Conservation (phyloP, 2,888 invertebrate genomes). For the Holacanthella duospinosa region DNA sequence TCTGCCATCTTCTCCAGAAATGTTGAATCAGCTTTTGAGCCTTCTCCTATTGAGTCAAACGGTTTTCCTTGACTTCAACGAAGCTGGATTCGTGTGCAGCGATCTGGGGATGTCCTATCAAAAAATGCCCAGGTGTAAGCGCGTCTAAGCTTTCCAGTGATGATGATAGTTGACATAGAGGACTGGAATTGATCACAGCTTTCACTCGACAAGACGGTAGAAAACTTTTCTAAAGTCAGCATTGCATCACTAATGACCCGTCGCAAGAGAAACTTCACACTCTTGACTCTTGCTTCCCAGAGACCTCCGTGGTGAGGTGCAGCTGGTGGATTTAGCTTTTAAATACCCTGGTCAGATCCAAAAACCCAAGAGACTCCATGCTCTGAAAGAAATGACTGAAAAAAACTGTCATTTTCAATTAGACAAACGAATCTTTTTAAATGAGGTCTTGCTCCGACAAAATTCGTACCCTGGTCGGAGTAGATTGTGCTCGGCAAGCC, state of each 20-base stretch:
- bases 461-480: slow-evolving; percentile 23
- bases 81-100: slow-evolving; percentile 11
- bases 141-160: slow-evolving; percentile 29
- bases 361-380: not conserved
- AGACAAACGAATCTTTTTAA: not conserved
- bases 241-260: slow-evolving; percentile 10
- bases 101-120: slow-evolving; percentile 35
- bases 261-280: slow-evolving; percentile 16
- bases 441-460: slow-evolving; percentile 16
- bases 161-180: slow-evolving; percentile 31
- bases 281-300: no score
- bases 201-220: not conserved
- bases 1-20: slow-evolving; percentile 20
- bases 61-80: not conserved
- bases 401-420: not conserved
- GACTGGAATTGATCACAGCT: slow-evolving; percentile 15
- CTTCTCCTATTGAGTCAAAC: slow-evolving; percentile 13
- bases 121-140: slow-evolving; percentile 39
- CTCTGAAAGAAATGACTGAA: no score
- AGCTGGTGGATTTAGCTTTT: slow-evolving; percentile 23
- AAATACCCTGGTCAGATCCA: slow-evolving; percentile 15
- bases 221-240: not conserved
- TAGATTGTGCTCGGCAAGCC: slow-evolving; percentile 13
- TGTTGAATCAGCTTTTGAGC: slow-evolving; percentile 11
- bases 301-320: no score